phyloP scores from a whole-genome alignment of 2,113 vertebrate species.

The Chionomys nivalis region DNA sequence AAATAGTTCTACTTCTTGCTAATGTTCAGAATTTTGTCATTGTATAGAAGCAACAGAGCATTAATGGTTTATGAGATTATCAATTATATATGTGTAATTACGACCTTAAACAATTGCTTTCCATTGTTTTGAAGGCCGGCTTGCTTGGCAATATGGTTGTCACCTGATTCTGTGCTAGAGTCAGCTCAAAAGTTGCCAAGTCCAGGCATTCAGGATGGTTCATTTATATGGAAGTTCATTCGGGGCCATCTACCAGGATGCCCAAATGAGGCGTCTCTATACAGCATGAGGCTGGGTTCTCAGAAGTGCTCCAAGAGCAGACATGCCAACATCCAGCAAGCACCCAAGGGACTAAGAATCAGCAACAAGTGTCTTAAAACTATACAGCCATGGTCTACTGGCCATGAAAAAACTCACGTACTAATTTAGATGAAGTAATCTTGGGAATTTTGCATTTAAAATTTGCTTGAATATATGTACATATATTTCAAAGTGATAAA shows the following conservation, averaged over 20 bases:
- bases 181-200: neutral
- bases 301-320: neutral
- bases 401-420: neutral
- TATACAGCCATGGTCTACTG: neutral
- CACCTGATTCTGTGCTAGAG: neutral
- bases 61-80: neutral
- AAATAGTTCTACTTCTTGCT: slow-evolving; percentile 17
- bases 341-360: neutral
- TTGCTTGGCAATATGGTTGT: neutral
- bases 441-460: slow-evolving; percentile 10
- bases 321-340: neutral
- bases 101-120: neutral
- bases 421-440: neutral
- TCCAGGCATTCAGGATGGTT: neutral
- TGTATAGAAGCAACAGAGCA: neutral
- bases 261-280: neutral
- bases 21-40: neutral
- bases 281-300: neutral
- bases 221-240: neutral
- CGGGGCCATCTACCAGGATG: neutral
- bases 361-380: neutral
- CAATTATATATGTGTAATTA: neutral
- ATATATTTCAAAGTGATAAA: neutral
- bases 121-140: neutral
- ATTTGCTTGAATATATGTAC: neutral